Percentiles rank a stretch among this genome's conserved stretches.
Conservation (phyloP, 1,140 invertebrate species). For the Delia radicum region DNA sequence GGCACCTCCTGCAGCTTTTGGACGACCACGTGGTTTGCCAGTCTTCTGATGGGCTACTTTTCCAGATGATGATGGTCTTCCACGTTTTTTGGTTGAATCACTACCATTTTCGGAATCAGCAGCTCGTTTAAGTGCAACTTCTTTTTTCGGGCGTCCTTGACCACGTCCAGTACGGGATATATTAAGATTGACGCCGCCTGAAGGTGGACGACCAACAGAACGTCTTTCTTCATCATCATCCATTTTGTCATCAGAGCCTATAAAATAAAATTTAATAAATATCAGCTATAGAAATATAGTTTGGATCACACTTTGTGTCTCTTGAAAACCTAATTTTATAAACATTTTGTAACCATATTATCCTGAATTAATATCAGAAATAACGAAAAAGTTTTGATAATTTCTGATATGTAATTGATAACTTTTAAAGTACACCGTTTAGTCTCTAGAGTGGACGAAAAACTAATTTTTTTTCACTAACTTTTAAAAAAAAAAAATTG, state of each 20-base stretch:
- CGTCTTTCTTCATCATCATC: slow-evolving; percentile 26
- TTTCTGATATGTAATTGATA: too few species aligned
- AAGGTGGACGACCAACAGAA: slow-evolving; percentile 38
- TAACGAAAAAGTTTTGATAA: too few species aligned
- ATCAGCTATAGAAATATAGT: not conserved
- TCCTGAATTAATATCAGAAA: too few species aligned
- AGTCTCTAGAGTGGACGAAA: too few species aligned
- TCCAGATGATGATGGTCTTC: slow-evolving; percentile 31
- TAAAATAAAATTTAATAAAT: not conserved
- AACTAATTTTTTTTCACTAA: too few species aligned
- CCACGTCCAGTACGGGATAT: slow-evolving; percentile 44
- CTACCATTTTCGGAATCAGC: slow-evolving; percentile 21
- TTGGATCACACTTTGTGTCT: too few species aligned
- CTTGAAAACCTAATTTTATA: too few species aligned
- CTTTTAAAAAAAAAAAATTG: too few species aligned
- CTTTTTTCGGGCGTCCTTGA: slow-evolving; percentile 42
- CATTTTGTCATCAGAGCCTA: slow-evolving; percentile 27
- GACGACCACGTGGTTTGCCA: slow-evolving; percentile 39
- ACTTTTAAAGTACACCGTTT: too few species aligned
- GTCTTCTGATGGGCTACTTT: slow-evolving; percentile 26
- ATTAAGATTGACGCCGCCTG: slow-evolving; percentile 45
- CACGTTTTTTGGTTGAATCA: slow-evolving; percentile 37
- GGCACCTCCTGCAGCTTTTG: slow-evolving; percentile 4
- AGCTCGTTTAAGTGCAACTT: slow-evolving; percentile 6
- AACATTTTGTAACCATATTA: too few species aligned